phyloP scores from a whole-genome alignment of 92 coral and sea anemone species.

The Epizoanthus ramosus region DNA sequence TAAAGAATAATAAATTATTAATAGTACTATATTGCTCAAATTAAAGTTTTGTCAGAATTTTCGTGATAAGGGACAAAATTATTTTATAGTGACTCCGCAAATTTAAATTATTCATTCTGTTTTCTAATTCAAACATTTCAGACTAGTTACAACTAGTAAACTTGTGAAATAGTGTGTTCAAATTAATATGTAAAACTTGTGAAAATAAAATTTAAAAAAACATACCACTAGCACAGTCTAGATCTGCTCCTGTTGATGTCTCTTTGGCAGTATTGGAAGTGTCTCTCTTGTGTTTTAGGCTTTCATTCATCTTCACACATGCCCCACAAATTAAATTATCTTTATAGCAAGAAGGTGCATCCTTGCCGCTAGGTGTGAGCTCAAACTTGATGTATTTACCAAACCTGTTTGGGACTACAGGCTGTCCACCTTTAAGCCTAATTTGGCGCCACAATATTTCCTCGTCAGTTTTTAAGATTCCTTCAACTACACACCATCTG shows the following conservation, averaged over 20 bases:
- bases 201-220: background rate
- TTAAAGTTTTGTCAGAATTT: no score
- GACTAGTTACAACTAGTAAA: no score
- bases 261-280: background rate
- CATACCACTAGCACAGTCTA: background rate
- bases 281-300: background rate
- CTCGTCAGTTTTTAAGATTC: slow-evolving; percentile 73
- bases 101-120: no score
- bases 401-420: slow-evolving; percentile 84
- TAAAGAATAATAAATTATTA: no score
- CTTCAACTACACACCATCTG: slow-evolving; percentile 92
- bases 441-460: slow-evolving; percentile 71
- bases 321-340: slow-evolving; percentile 88
- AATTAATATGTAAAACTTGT: no score
- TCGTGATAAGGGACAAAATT: no score
- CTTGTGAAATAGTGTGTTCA: no score
- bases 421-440: slow-evolving; percentile 79
- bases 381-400: slow-evolving; percentile 79
- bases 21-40: no score
- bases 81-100: no score
- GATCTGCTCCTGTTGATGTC: background rate
- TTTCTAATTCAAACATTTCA: no score
- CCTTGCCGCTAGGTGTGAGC: slow-evolving; percentile 63
- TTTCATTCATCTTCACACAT: slow-evolving; percentile 81
- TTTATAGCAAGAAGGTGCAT: slow-evolving; percentile 65